Percentiles rank a stretch among this genome's conserved stretches.
Evolutionary conservation across 2,113 vertebrate species (phyloP).

Genomic region (Rhodinocichla rosea): DNA sequence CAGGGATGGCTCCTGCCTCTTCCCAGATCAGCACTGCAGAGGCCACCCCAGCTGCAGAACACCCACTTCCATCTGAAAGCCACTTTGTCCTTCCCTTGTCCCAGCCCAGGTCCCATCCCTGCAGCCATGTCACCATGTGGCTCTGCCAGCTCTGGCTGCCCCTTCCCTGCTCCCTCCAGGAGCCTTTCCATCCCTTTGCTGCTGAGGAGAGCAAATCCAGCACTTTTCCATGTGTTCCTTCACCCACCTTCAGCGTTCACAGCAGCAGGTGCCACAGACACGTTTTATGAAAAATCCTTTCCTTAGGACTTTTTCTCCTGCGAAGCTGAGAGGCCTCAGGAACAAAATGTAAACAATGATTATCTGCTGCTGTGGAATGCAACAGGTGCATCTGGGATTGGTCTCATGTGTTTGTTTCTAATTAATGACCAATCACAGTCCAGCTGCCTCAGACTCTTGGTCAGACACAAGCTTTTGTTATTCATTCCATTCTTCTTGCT

Average conservation of each 20-base stretch:
- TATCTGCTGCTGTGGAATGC: too few species aligned
- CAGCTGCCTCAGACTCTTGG: too few species aligned
- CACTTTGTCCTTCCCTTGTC: accelerated
- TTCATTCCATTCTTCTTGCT: too few species aligned
- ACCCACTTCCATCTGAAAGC: accelerated
- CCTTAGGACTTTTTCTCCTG: too few species aligned
- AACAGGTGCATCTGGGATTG: too few species aligned
- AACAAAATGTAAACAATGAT: too few species aligned
- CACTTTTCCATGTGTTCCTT: neutral
- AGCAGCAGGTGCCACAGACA: accelerated
- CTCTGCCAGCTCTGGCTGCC: neutral
- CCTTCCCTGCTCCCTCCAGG: neutral
- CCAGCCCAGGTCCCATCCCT: accelerated
- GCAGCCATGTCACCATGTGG: accelerated
- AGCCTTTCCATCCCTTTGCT: neutral
- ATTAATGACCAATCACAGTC: too few species aligned
- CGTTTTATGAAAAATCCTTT: too few species aligned
- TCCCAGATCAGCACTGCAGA: neutral
- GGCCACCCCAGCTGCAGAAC: too few species aligned
- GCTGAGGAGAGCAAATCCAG: neutral
- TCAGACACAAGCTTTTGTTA: too few species aligned
- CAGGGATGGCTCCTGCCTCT: neutral
- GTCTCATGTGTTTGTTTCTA: too few species aligned
- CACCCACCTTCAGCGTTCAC: neutral
- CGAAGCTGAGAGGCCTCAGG: too few species aligned